Evolutionary conservation across 1,140 invertebrate genomes (phyloP).

Genomic region (Drosophila repleta): DNA sequence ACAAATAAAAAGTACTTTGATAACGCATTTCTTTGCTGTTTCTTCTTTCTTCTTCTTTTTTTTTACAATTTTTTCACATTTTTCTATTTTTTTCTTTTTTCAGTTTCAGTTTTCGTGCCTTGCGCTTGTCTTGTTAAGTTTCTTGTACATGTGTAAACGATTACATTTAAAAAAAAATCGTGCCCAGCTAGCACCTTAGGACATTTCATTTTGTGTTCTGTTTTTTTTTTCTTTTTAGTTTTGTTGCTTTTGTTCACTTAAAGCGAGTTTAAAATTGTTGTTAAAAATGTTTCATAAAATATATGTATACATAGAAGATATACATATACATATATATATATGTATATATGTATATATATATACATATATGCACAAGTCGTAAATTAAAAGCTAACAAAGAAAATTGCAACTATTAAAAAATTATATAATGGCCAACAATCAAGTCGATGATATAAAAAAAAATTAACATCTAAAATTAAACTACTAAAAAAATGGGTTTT

Average conservation of each 20-base stretch:
- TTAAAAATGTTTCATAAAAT: constrained; percentile 39
- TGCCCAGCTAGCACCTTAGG: constrained; percentile 32
- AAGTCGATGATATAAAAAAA: constrained; percentile 31
- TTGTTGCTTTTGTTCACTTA: constrained; percentile 4
- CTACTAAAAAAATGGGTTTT: constrained; percentile 21
- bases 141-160: constrained; percentile 33
- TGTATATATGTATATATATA: not conserved
- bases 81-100: constrained; percentile 17
- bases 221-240: too few species aligned
- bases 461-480: constrained; percentile 39
- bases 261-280: constrained; percentile 22
- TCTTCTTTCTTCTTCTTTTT: constrained; percentile 18
- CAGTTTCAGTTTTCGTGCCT: constrained; percentile 11
- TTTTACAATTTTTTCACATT: constrained; percentile 21
- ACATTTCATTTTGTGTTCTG: constrained; percentile 19
- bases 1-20: constrained; percentile 24
- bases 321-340: not conserved
- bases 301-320: not conserved
- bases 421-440: constrained; percentile 62
- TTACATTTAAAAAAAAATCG: constrained; percentile 18
- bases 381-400: constrained; percentile 51
- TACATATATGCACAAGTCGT: constrained; percentile 12
- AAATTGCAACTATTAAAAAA: constrained; percentile 42
- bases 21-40: constrained; percentile 25
- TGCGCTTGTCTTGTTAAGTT: constrained; percentile 17